Base-by-base conservation (phyloP, 2,113 vertebrate genomes). In the Seriola dumerili region DNA sequence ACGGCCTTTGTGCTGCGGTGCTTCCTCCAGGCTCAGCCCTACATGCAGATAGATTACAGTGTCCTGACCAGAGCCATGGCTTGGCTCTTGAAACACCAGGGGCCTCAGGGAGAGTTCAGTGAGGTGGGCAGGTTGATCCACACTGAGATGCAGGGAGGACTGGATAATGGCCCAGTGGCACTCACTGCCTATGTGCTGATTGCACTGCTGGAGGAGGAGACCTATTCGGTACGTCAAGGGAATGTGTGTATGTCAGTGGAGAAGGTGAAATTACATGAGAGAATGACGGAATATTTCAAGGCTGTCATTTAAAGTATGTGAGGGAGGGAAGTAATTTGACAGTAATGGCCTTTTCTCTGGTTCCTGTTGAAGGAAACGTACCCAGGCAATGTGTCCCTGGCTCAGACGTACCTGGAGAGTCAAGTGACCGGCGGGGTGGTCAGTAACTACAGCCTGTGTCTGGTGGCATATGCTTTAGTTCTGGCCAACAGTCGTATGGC, bases 1-100 rank as follows among this genome's bases (percentile, higher is more conserved):
- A 98, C 97, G 11, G 97, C 97, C 55, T 98, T 97, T 88, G 97
- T 98, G 58, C 89, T 98, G 85, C 95, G 93, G 81, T 97, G 96
- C 87, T 97, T 99, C 89, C 85, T 96, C 85, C 96, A 97, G 94
- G 97, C 97, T 73, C 94, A 93, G 71, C 36, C 84, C 0, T 97
- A 95, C 91, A 95, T 98, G 70, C 90, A 93, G 76, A 89, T 98
- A 58, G 96, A 97, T 17, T 84, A 87, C 42, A 92, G 85, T 2
- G 95, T 98, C 25, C 82, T 97, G 64, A 79, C 76, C 82, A 93
- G 85, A 71, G 96, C 95, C 14, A 91, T 92, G 14, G 84, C 78
- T 12, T 99, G 97, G 97, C 95, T 99, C 72, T 62, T 94, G 36
- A 85, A 64, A 13, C 94, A 87, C 21, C 97, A 97, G 80, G 95